Evolutionary conservation across 2,797 vertebrate genomes (phyloP).

Genomic region (Triplophysa yarkandensis): DNA sequence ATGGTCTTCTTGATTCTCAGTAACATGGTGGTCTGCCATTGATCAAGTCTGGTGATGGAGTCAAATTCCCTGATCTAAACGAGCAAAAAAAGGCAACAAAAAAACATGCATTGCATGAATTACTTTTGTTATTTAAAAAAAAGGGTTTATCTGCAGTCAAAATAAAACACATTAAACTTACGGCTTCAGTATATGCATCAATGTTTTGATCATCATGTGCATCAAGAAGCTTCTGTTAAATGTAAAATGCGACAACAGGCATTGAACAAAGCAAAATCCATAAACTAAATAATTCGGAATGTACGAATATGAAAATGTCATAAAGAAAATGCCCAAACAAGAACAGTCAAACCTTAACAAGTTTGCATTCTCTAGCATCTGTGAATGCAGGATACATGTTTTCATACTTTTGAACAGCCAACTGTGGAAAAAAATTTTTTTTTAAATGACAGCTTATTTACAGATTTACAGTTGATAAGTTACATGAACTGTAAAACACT

Average conservation of each 20-base stretch:
- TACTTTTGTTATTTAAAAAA: not conserved
- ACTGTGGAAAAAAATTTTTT: constrained; percentile 64
- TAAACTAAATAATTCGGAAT: not conserved
- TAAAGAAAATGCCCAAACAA: not conserved
- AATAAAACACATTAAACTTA: constrained; percentile 60
- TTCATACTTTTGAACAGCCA: constrained; percentile 80
- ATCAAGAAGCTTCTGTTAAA: constrained; percentile 76
- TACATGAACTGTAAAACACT: not conserved
- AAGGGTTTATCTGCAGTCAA: not conserved
- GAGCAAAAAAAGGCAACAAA: not conserved
- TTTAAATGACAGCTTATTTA: not conserved
- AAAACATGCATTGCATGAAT: not conserved
- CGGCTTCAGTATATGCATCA: constrained; percentile 77
- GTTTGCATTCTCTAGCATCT: constrained; percentile 79
- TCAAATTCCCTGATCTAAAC: constrained; percentile 81
- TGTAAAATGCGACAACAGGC: not conserved
- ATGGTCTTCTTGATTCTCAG: constrained; percentile 81
- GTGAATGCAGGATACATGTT: constrained; percentile 82
- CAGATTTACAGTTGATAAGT: too few species aligned
- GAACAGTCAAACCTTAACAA: constrained; percentile 71
- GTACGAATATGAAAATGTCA: not conserved
- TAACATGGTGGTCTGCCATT: constrained; percentile 83
- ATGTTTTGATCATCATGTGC: constrained; percentile 80
- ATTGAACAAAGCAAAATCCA: not conserved
- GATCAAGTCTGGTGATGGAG: constrained; percentile 78